phyloP scores from a whole-genome alignment of 2,113 vertebrate genomes.

The Monarcha castaneiventris region DNA sequence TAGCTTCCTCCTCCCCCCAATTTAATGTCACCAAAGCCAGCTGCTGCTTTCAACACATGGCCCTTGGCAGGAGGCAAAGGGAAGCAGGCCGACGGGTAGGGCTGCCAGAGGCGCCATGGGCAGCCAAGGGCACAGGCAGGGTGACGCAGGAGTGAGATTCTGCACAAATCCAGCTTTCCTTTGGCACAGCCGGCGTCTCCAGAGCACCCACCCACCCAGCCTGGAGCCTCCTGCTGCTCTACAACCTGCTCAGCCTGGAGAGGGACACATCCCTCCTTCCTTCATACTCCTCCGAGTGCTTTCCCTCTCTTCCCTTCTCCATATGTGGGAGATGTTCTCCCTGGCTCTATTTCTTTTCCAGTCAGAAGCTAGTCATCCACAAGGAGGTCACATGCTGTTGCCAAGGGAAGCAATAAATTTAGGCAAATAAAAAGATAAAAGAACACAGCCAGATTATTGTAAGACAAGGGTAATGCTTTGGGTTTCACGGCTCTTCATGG shows the following conservation, averaged over 20 bases:
- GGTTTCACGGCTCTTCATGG: neutral
- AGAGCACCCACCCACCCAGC: neutral
- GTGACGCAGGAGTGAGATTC: neutral
- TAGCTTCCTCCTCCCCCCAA: neutral
- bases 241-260: neutral
- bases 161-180: neutral
- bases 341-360: neutral
- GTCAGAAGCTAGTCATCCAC: neutral
- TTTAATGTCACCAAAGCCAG: constrained; percentile 13
- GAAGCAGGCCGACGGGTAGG: neutral
- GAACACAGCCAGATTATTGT: neutral
- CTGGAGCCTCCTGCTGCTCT: neutral
- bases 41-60: neutral
- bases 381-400: neutral
- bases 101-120: neutral
- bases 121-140: neutral
- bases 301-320: neutral
- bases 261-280: neutral
- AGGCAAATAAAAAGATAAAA: constrained; percentile 5
- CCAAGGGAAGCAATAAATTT: constrained; percentile 1
- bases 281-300: neutral
- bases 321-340: neutral
- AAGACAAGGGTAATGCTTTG: neutral
- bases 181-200: accelerated
- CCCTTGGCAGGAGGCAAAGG: neutral